Base-by-base conservation (phyloP, 2,888 invertebrate species). In the Polyommatus iphigenia region DNA sequence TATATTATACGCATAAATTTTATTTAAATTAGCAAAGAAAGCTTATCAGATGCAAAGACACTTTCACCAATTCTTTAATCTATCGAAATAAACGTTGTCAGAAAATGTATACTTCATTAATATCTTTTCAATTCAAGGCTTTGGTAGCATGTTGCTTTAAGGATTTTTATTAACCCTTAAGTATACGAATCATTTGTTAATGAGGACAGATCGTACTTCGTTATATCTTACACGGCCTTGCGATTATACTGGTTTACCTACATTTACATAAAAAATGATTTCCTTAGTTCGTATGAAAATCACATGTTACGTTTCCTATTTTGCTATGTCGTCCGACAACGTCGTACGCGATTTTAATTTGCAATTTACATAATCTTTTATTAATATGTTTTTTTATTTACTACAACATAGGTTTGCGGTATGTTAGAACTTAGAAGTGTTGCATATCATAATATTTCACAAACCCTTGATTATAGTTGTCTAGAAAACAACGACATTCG, bases 221-320 rank as follows among this genome's bases (percentile, higher is more conserved):
- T 50, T 54, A 54, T 75, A 29, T 75, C 24, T 75, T 5, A 24
- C 41, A 15, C 73, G 54, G 29, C 75, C 75, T 75, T 50, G 46
- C 75, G 46, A 75, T 24, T 54, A 71, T 71, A 72, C 75, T 75
- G 75, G 54, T 75, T 75, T 75, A 54, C 50, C 50, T 50, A 73
- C 75, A 75, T 75, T 75, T 50, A 75, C 75, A 75, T 75, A 75
- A 75, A 75, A 75, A 75, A 75, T 75, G 46, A 75, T 75, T 75
- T 75, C 75, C 75, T 75, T 54, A 29, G 54, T 75, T 50, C 7
- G 50, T 75, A 75, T 75, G 46, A 75, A 75, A 50, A 75, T 75
- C 29, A 75, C 54, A 54, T 24, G 46, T 24, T 73, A 46, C 46
- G 46, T 75, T 75, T 75, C 75, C 75, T 75, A 75, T 54, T 75